Percentiles rank a stretch among this genome's conserved stretches.
Conservation (phyloP, 2,888 invertebrate species). For the Acanthacorydalis orientalis region DNA sequence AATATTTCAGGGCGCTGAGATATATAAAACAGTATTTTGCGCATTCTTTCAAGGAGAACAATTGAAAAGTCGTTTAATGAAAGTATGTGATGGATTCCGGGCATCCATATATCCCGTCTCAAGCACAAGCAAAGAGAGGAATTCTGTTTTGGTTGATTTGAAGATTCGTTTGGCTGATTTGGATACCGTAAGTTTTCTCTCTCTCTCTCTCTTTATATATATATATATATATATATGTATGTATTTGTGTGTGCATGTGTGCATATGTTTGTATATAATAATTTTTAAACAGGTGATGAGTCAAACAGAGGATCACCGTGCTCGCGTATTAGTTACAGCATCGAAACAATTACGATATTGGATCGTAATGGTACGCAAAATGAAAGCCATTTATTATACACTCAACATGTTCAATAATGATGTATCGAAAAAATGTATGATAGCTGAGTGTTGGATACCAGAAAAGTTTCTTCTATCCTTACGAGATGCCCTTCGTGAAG, state of each 20-base stretch:
- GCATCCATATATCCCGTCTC: slow-evolving; percentile 88
- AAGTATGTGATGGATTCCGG: slow-evolving; percentile 85
- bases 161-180: slow-evolving; percentile 80
- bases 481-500: slow-evolving; percentile 61
- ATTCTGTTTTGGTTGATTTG: slow-evolving; percentile 82
- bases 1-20: slow-evolving; percentile 46
- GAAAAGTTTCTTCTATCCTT: slow-evolving; percentile 36
- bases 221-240: background rate
- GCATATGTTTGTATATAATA: background rate
- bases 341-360: slow-evolving; percentile 59
- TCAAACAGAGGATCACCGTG: slow-evolving; percentile 77
- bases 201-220: background rate
- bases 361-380: slow-evolving; percentile 55
- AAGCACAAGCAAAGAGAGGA: slow-evolving; percentile 63
- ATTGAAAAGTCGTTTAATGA: slow-evolving; percentile 75
- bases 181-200: slow-evolving; percentile 39
- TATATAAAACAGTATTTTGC: slow-evolving; percentile 80
- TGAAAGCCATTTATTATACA: slow-evolving; percentile 63
- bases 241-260: background rate
- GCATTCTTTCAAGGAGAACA: slow-evolving; percentile 87
- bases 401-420: slow-evolving; percentile 57
- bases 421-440: slow-evolving; percentile 54
- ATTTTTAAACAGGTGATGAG: slow-evolving; percentile 49
- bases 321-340: slow-evolving; percentile 66
- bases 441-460: slow-evolving; percentile 52